phyloP scores from a whole-genome alignment of 2,888 invertebrate species.

The Lottia gigantea region DNA sequence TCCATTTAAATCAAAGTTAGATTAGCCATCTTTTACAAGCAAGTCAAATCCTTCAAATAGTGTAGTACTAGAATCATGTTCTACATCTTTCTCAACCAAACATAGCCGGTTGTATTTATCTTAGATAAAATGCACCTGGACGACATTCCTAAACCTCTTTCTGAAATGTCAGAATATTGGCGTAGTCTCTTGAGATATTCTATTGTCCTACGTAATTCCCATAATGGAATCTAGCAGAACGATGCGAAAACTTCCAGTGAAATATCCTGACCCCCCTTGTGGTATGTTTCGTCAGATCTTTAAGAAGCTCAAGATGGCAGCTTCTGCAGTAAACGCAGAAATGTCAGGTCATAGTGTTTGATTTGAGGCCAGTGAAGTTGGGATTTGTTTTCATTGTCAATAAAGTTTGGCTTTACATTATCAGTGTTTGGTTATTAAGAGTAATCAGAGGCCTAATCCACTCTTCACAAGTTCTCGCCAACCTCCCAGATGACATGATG shows the following conservation, averaged over 20 bases:
- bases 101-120: background rate
- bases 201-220: background rate
- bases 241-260: background rate
- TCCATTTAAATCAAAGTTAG: no score
- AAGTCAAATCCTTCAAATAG: no score
- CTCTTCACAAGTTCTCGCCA: no score
- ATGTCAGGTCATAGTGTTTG: constrained; percentile 1
- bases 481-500: no score
- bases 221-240: background rate
- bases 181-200: background rate
- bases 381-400: constrained; percentile 1
- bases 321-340: background rate
- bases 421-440: background rate
- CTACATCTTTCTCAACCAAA: no score
- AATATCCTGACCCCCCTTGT: constrained; percentile 2
- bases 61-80: no score
- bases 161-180: constrained; percentile 8
- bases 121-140: constrained; percentile 10
- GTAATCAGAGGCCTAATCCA: background rate
- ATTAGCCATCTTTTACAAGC: no score
- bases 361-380: constrained; percentile 8
- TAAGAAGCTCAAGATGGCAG: background rate
- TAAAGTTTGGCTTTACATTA: background rate
- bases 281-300: constrained; percentile 4
- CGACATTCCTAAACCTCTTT: constrained; percentile 5